Evolutionary conservation across 2,888 invertebrate species (phyloP).

Genomic region (Nemotelus pantherinus): DNA sequence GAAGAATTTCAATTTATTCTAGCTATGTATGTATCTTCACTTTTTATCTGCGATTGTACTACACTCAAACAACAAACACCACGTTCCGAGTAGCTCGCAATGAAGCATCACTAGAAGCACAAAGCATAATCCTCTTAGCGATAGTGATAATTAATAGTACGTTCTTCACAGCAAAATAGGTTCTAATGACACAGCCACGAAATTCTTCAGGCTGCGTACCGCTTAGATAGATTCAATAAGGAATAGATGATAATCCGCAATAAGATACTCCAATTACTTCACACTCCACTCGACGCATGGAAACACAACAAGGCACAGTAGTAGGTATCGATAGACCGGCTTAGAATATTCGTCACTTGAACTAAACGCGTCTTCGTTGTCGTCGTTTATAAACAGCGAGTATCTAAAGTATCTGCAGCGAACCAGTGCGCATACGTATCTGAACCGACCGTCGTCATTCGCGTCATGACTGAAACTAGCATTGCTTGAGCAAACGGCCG

Average conservation of each 20-base stretch:
- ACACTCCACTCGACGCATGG: background rate
- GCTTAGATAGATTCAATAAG: background rate
- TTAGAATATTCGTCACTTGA: constrained; percentile 7
- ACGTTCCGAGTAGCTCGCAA: background rate
- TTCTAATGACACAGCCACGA: constrained; percentile 28
- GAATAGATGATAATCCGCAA: constrained; percentile 29
- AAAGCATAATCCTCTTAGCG: constrained; percentile 34
- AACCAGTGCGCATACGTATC: background rate
- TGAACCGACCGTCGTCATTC: constrained; percentile 19
- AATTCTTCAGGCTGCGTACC: background rate
- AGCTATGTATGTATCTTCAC: background rate
- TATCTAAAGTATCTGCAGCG: constrained; percentile 16
- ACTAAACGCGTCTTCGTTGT: background rate
- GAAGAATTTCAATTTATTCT: constrained; percentile 8
- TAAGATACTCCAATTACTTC: constrained; percentile 12
- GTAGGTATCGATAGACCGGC: background rate
- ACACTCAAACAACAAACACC: constrained; percentile 6
- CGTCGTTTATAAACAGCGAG: background rate
- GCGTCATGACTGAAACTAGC: constrained; percentile 42
- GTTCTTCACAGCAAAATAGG: constrained; percentile 22
- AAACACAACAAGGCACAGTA: background rate
- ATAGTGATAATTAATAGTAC: constrained; percentile 41
- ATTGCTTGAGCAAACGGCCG: background rate
- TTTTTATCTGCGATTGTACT: background rate
- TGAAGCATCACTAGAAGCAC: background rate